Conservation (phyloP, 92 coral and sea anemone species). For the Galaxea fascicularis region DNA sequence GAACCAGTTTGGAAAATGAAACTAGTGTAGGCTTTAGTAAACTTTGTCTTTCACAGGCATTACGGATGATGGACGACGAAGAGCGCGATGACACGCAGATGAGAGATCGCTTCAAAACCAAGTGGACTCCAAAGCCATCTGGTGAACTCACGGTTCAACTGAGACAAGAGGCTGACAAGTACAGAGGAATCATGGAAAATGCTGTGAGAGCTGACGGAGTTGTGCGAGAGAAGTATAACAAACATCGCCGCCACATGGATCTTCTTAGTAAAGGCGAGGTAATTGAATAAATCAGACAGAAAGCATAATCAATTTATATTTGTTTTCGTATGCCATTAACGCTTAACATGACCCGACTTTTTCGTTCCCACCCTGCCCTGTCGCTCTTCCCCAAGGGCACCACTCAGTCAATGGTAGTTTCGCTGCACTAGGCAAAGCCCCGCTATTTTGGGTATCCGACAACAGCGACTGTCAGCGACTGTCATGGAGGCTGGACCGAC, state of each 20-base stretch:
- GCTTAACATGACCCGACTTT: too few species aligned
- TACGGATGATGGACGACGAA: conserved; percentile 93
- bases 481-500: conserved; percentile 25
- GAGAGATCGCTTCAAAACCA: conserved; percentile 88
- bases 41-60: conserved; percentile 59
- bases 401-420: too few species aligned
- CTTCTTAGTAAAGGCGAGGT: conserved; percentile 94
- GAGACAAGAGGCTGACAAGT: conserved; percentile 90
- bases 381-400: too few species aligned
- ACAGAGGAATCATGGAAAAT: conserved; percentile 87
- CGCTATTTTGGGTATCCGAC: too few species aligned
- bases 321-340: too few species aligned
- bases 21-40: too few species aligned
- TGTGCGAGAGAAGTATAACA: conserved; percentile 92
- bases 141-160: conserved; percentile 88
- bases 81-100: conserved; percentile 96
- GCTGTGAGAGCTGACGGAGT: conserved; percentile 93
- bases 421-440: too few species aligned
- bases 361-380: too few species aligned
- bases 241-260: conserved; percentile 87
- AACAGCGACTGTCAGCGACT: too few species aligned
- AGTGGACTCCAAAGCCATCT: conserved; percentile 97
- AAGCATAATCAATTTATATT: too few species aligned
- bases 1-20: too few species aligned
- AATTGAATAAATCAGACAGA: not conserved